Conservation (phyloP, 2,888 invertebrate species). For the Pseudanteris insignis region DNA sequence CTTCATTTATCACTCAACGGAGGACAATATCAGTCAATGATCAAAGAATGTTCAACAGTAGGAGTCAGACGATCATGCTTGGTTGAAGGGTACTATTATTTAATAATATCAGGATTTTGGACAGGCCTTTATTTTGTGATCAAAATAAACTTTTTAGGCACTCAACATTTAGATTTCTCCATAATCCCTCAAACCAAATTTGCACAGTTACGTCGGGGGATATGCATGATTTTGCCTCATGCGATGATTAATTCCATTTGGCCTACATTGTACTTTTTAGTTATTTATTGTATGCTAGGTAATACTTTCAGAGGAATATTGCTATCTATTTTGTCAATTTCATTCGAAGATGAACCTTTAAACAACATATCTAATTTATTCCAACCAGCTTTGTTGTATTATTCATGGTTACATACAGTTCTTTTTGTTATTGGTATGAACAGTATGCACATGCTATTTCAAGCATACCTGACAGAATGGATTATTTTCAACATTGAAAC, state of each 20-base stretch:
- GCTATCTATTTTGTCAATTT: constrained; percentile 69
- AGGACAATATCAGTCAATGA: constrained; percentile 70
- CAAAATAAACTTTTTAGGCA: constrained; percentile 70
- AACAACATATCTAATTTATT: constrained; percentile 68
- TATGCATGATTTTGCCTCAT: constrained; percentile 70
- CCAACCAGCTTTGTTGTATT: constrained; percentile 70
- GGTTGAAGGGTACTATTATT: constrained; percentile 74
- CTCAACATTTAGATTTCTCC: constrained; percentile 73
- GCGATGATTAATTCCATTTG: constrained; percentile 72
- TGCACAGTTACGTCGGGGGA: constrained; percentile 72
- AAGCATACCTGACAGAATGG: constrained; percentile 77
- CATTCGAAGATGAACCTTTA: constrained; percentile 69
- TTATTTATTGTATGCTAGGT: constrained; percentile 74
- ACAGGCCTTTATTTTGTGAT: constrained; percentile 73
- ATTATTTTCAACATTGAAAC: constrained; percentile 73
- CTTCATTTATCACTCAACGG: constrained; percentile 75
- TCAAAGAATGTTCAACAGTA: constrained; percentile 67
- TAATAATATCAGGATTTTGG: constrained; percentile 72
- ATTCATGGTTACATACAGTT: constrained; percentile 76
- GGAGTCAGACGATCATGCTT: constrained; percentile 66
- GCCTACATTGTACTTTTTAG: constrained; percentile 73
- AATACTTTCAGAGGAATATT: constrained; percentile 69
- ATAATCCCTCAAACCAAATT: constrained; percentile 78
- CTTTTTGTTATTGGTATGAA: constrained; percentile 77
- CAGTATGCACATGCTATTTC: constrained; percentile 76